Evolutionary conservation across 2,888 invertebrate genomes (phyloP).

Genomic region (Carterocephalus palaemon): DNA sequence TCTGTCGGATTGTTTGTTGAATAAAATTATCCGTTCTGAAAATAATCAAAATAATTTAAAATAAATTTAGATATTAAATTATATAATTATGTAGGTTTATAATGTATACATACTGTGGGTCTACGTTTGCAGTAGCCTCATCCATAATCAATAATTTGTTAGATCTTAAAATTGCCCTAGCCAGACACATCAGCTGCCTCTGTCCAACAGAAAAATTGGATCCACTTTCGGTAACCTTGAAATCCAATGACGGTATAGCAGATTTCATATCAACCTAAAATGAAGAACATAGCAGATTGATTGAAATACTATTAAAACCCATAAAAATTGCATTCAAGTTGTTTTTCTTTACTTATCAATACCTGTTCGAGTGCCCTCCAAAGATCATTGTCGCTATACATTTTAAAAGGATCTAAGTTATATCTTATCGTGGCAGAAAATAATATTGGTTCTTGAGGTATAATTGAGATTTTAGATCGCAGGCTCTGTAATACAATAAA

Average conservation of each 20-base stretch:
- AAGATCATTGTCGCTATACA: slow-evolving; percentile 82
- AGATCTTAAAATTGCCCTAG: slow-evolving; percentile 90
- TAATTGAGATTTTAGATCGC: slow-evolving; percentile 81
- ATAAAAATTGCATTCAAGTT: not conserved
- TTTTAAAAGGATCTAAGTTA: slow-evolving; percentile 87
- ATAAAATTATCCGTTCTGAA: slow-evolving; percentile 87
- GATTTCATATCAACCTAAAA: slow-evolving; percentile 86
- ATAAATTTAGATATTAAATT: not conserved
- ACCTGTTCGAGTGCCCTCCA: slow-evolving; percentile 80
- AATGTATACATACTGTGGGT: slow-evolving; percentile 81
- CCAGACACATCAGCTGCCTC: slow-evolving; percentile 92
- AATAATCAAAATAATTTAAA: slow-evolving; percentile 22
- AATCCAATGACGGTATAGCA: slow-evolving; percentile 81
- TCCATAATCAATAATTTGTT: slow-evolving; percentile 93
- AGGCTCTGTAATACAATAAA: slow-evolving; percentile 70
- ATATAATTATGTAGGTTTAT: not conserved
- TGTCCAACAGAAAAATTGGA: slow-evolving; percentile 94
- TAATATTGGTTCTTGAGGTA: slow-evolving; percentile 88
- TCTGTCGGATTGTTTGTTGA: slow-evolving; percentile 87
- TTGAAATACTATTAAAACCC: slow-evolving; percentile 46
- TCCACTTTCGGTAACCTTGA: slow-evolving; percentile 86
- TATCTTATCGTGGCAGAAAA: slow-evolving; percentile 79
- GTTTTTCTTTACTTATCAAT: slow-evolving; percentile 5
- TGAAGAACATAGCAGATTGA: slow-evolving; percentile 42
- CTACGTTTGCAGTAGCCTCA: slow-evolving; percentile 96